A percentile compares a stretch with the other conserved stretches of the same genome.
phyloP scores from a whole-genome alignment of 53 echinoderm and acorn worm species.

The Holothuria leucospilota region DNA sequence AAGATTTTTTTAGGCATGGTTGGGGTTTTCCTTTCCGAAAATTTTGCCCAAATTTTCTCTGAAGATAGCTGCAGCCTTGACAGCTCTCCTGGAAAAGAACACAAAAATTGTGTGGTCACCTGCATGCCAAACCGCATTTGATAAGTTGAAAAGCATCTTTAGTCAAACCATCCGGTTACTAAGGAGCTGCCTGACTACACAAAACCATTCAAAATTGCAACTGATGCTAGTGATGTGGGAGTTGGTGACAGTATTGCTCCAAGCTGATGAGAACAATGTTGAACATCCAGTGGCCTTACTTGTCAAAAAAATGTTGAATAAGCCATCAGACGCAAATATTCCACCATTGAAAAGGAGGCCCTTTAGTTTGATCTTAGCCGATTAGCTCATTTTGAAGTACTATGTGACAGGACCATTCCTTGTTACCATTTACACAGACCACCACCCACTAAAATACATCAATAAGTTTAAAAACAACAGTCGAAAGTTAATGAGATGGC shows the following conservation, averaged over 20 bases:
- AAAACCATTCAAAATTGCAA: constrained; percentile 61
- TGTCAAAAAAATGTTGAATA: constrained; percentile 66
- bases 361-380: constrained; percentile 50
- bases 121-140: constrained; percentile 52
- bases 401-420: constrained; percentile 39
- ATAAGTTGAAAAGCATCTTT: constrained; percentile 54
- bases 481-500: constrained; percentile 15
- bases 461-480: constrained; percentile 17
- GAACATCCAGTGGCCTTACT: constrained; percentile 69
- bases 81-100: constrained; percentile 25
- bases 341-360: constrained; percentile 70
- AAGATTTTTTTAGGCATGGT: constrained; percentile 25
- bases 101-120: constrained; percentile 18
- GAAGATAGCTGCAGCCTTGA: neutral
- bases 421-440: constrained; percentile 37
- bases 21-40: constrained; percentile 27
- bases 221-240: constrained; percentile 74
- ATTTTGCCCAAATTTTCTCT: constrained; percentile 30
- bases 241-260: constrained; percentile 66
- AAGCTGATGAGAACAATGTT: constrained; percentile 42
- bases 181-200: constrained; percentile 52
- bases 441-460: constrained; percentile 8
- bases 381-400: constrained; percentile 59
- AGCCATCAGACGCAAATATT: constrained; percentile 57
- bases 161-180: constrained; percentile 55